Evolutionary conservation across 1,140 invertebrate species (phyloP), one percentile per base, ranked within the genome.

Genomic region (Hormaphis cornu): DNA sequence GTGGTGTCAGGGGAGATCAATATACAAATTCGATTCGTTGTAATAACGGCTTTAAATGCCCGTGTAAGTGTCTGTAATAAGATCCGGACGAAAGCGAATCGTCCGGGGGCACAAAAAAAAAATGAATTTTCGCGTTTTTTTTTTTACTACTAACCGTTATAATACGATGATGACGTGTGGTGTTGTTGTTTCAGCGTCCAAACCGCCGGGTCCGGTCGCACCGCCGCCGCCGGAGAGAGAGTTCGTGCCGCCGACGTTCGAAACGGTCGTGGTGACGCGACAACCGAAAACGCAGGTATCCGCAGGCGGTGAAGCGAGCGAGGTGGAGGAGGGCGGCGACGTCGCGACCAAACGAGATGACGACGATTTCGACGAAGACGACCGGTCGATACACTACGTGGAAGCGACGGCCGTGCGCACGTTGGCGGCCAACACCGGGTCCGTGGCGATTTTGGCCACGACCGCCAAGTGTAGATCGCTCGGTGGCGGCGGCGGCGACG

Each of bases 391-490:
- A 20, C 72, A 70, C 2, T 69, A 56, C 7, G 66, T 70, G 6
- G 73, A 75, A 70, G 74, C 75, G 0, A 76, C 74, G 1, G 73
- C 74, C 1, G 72, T 74, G 9, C 44, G 73, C 9, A 72, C 72
- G 4, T 46, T 76, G 10, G 75, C 73, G 1, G 73, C 75, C 0
- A 71, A 71, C 18, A 74, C 74, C 9, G 73, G 74, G 0, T 73
- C 74, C 3, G 75, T 76, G 20, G 74, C 75, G 9, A 76, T 75
- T 33, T 40, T 75, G 18, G 73, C 73, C 2, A 75, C 73, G 3
- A 76, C 74, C 4, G 75, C 75, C 33, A 75, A 75, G 63, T 63
- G 48, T 26, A 71, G 26, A n/a, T 33, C 40, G 12, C 14, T 30
- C 2, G 22, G 4, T 37, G 35, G 14, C 6, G 35, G 7, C 14